These are phyloP conservation scores for Patella caerulea DNA, from an alignment of 2,888 invertebrate genomes.

Conservation along the genomic window DNA sequence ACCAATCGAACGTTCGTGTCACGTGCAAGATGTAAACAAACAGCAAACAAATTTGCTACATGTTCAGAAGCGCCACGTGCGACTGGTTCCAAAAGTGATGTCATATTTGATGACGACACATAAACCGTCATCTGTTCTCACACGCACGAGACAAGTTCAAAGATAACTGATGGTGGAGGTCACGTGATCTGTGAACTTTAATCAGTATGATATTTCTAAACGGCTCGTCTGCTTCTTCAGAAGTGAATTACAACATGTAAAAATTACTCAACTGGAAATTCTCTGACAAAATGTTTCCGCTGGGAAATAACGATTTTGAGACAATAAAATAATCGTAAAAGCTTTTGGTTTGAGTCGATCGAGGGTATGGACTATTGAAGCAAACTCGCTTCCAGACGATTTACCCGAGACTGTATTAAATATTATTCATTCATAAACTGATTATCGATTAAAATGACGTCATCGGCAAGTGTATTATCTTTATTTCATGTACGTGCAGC, in stretches of 20 bases:
- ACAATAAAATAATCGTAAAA: too few species aligned
- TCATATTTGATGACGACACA: conserved; percentile 13
- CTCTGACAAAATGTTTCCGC: neutral
- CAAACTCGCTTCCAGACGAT: too few species aligned
- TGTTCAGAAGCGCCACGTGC: neutral
- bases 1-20: neutral
- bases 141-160: conserved; percentile 7
- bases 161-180: conserved; percentile 1
- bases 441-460: too few species aligned
- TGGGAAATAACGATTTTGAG: neutral
- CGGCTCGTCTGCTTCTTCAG: neutral
- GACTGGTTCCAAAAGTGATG: neutral
- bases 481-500: too few species aligned
- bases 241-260: conserved; percentile 7
- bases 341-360: too few species aligned
- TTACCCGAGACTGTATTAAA: too few species aligned
- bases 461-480: too few species aligned
- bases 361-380: too few species aligned
- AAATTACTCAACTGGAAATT: neutral
- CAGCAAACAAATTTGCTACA: conserved; percentile 10
- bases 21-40: conserved; percentile 8
- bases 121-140: conserved; percentile 9
- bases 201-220: conserved; percentile 9
- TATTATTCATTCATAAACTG: too few species aligned
- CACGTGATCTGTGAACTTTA: conserved; percentile 1